Evolutionary conservation across 2,888 invertebrate genomes (phyloP).

Genomic region (Tyria jacobaeae): DNA sequence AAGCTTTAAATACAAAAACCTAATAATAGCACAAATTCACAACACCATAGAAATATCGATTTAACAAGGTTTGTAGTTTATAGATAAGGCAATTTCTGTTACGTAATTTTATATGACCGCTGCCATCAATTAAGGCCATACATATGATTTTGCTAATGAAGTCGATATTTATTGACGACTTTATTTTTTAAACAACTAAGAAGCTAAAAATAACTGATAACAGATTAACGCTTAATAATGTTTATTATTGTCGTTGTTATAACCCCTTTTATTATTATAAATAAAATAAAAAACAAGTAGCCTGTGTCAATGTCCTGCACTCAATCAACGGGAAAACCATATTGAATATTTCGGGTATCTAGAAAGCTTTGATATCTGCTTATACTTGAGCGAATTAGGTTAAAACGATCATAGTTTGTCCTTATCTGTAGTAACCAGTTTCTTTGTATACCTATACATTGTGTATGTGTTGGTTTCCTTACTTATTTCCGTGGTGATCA

Average conservation of each 20-base stretch:
- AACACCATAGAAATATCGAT: not conserved
- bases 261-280: too few species aligned
- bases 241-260: too few species aligned
- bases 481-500: not conserved
- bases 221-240: too few species aligned
- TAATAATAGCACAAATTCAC: not conserved
- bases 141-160: not conserved
- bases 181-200: not conserved
- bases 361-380: not conserved
- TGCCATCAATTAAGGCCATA: not conserved
- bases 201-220: too few species aligned
- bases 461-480: not conserved
- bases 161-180: not conserved
- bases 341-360: not conserved
- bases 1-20: not conserved
- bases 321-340: not conserved
- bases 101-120: not conserved
- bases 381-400: not conserved
- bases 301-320: not conserved
- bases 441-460: not conserved
- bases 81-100: slow-evolving; percentile 4
- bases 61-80: not conserved
- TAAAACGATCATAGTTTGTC: not conserved
- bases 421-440: not conserved
- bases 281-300: too few species aligned